Percentiles rank a stretch among this genome's conserved stretches.
Evolutionary conservation across 2,113 vertebrate species (phyloP).

Genomic region (Engraulis encrasicolus): DNA sequence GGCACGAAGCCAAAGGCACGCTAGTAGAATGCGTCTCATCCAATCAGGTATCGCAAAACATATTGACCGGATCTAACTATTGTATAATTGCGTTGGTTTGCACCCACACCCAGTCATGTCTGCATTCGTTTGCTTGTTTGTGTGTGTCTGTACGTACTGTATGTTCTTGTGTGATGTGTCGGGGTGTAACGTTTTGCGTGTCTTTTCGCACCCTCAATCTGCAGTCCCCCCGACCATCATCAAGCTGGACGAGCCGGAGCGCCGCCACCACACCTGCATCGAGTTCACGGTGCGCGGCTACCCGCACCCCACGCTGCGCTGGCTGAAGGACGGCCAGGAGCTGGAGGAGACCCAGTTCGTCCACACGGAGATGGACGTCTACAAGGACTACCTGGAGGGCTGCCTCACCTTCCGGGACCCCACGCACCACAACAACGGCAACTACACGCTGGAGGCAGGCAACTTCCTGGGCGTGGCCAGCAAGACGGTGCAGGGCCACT

Average conservation of each 20-base stretch:
- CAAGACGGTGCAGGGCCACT: conserved; percentile 89
- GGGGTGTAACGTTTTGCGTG: too few species aligned
- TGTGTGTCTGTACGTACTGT: too few species aligned
- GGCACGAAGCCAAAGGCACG: too few species aligned
- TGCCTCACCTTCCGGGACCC: conserved; percentile 93
- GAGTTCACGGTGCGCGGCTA: conserved; percentile 90
- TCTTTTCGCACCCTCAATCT: too few species aligned
- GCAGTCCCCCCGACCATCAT: conserved; percentile 88
- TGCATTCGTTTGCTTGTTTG: too few species aligned
- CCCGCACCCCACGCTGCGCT: conserved; percentile 85
- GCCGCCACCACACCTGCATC: conserved; percentile 91
- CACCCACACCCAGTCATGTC: too few species aligned
- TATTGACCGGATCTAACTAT: too few species aligned
- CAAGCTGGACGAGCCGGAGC: conserved; percentile 84
- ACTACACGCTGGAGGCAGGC: conserved; percentile 91
- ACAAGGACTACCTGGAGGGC: conserved; percentile 87
- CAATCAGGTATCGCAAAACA: too few species aligned
- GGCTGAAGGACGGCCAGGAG: conserved; percentile 83
- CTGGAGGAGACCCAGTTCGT: conserved; percentile 84
- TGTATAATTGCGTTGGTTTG: too few species aligned
- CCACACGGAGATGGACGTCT: conserved; percentile 82
- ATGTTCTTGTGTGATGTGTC: too few species aligned
- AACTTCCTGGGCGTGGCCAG: conserved; percentile 86
- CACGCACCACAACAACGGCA: conserved; percentile 95
- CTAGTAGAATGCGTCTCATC: too few species aligned